Conservation (phyloP, 2,888 invertebrate species). For the Eupithecia dodoneata region DNA sequence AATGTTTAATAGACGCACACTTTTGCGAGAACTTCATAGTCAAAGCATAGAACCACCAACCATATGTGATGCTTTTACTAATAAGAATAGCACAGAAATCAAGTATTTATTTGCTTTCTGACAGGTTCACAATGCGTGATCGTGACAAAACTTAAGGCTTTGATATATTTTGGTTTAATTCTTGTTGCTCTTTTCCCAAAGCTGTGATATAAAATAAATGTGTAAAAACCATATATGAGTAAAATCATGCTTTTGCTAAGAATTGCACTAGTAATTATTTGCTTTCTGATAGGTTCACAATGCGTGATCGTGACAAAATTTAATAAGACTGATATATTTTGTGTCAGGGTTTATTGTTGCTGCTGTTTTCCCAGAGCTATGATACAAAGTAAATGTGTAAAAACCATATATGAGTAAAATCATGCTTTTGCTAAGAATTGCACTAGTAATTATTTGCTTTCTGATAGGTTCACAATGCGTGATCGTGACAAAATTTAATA, state of each 20-base stretch:
- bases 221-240: not conserved
- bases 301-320: not conserved
- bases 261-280: not conserved
- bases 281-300: not conserved
- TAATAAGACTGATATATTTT: not conserved
- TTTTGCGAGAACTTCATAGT: too few relatives aligned
- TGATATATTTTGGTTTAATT: not conserved
- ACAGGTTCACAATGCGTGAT: not conserved
- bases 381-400: slow-evolving; percentile 24
- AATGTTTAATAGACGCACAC: too few relatives aligned
- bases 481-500: not conserved
- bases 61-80: too few relatives aligned
- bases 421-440: not conserved
- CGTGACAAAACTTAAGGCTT: not conserved
- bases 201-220: slow-evolving; percentile 25
- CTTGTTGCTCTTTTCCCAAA: slow-evolving; percentile 5
- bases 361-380: slow-evolving; percentile 15
- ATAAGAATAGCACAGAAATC: not conserved
- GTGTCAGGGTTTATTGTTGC: not conserved
- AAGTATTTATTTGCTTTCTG: not conserved
- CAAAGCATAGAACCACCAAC: too few relatives aligned
- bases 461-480: not conserved
- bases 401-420: too few relatives aligned
- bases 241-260: not conserved
- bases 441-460: not conserved